Conservation (phyloP, 92 coral and sea anemone species). For the Zoanthus sansibaricus region DNA sequence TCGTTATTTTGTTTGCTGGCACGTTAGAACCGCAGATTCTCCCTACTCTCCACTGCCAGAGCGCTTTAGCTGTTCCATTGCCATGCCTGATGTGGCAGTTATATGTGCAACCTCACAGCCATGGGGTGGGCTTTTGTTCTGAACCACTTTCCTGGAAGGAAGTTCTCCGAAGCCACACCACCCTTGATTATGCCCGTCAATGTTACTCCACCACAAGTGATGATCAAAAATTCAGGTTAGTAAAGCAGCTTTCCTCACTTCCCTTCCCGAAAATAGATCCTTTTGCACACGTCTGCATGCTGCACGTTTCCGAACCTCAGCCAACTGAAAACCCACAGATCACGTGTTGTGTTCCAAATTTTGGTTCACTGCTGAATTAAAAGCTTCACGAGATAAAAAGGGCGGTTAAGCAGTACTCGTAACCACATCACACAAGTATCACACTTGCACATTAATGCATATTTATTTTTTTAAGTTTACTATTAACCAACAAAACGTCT, state of each 20-base stretch:
- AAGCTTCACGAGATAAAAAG: too few species aligned
- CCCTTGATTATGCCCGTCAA: slow-evolving; percentile 73
- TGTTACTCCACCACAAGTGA: slow-evolving; percentile 68
- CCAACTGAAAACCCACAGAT: too few species aligned
- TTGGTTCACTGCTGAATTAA: too few species aligned
- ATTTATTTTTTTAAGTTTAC: background rate
- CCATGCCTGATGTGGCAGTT: slow-evolving; percentile 85
- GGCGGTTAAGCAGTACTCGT: too few species aligned
- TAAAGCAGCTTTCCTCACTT: too few species aligned
- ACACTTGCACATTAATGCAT: too few species aligned
- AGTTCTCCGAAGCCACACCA: slow-evolving; percentile 74
- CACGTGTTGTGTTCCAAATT: too few species aligned
- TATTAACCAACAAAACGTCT: background rate
- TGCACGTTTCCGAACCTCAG: too few species aligned
- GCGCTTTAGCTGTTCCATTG: slow-evolving; percentile 79
- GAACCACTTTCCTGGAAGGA: slow-evolving; percentile 87
- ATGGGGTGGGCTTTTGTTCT: slow-evolving; percentile 84
- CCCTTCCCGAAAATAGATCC: too few species aligned
- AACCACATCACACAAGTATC: too few species aligned
- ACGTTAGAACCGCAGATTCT: slow-evolving; percentile 72
- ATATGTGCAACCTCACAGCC: slow-evolving; percentile 87
- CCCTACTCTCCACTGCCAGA: slow-evolving; percentile 79
- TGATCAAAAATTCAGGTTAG: slow-evolving; percentile 82
- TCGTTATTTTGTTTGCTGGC: background rate
- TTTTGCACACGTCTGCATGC: too few species aligned